These are phyloP conservation scores for Mesochorus sp. DNA, from an alignment of 2,888 invertebrate species.

Conservation along the genomic window DNA sequence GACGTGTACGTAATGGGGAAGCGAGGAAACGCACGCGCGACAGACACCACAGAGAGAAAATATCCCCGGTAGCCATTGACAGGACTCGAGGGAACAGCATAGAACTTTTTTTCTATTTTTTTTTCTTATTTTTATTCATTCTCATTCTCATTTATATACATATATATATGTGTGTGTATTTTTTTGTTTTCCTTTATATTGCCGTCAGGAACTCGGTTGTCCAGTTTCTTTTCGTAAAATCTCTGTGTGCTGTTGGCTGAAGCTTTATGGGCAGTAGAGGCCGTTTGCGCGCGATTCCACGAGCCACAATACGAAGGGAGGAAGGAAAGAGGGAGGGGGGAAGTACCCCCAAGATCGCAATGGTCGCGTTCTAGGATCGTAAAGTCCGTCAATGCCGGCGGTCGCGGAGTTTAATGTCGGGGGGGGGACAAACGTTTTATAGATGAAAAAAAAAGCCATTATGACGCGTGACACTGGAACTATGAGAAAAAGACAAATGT, in stretches of 20 bases:
- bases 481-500: conserved; percentile 48
- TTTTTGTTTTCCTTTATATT: too few relatives aligned
- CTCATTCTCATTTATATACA: too few relatives aligned
- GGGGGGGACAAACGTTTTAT: conserved; percentile 39
- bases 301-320: background rate
- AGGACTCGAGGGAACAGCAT: conserved; percentile 51
- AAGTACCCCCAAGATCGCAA: background rate
- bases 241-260: conserved; percentile 18
- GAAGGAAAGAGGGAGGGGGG: background rate
- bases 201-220: conserved; percentile 56
- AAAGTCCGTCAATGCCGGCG: conserved; percentile 28
- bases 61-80: conserved; percentile 50
- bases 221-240: conserved; percentile 48
- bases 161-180: too few relatives aligned
- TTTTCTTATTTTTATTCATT: too few relatives aligned
- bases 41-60: conserved; percentile 21
- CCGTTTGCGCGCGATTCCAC: conserved; percentile 12
- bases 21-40: background rate
- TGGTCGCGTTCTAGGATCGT: background rate
- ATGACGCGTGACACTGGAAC: conserved; percentile 57
- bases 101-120: conserved; percentile 34
- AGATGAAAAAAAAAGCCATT: conserved; percentile 60
- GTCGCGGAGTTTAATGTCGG: conserved; percentile 21
- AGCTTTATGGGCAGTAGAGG: conserved; percentile 43
- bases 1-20: background rate